Conservation (phyloP, 2,113 vertebrate species). For the Condylura cristata region DNA sequence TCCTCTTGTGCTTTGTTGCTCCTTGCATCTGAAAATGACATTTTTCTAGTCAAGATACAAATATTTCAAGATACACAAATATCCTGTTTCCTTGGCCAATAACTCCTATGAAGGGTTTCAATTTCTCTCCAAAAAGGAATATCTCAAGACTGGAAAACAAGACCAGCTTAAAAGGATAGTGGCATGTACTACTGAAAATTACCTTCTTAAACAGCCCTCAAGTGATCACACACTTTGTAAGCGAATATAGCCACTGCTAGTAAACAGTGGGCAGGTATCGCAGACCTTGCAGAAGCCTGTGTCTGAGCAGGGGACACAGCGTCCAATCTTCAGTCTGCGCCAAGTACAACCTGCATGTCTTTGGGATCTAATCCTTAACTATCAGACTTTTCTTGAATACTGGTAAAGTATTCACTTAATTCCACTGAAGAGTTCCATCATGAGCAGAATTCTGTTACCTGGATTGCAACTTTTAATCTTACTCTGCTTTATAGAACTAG, state of each 20-base stretch:
- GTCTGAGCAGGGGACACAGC: background rate
- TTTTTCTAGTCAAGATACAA: slow-evolving; percentile 33
- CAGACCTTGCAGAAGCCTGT: background rate
- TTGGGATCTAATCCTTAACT: background rate
- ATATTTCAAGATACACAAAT: slow-evolving; percentile 9
- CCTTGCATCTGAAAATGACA: background rate
- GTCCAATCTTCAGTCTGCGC: background rate
- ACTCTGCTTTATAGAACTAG: background rate
- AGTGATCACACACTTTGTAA: background rate
- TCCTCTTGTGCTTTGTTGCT: background rate
- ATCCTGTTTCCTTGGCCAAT: background rate
- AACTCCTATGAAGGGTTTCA: background rate
- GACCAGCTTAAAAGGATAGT: background rate
- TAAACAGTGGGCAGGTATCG: background rate
- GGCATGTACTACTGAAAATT: background rate
- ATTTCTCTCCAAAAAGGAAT: slow-evolving; percentile 11
- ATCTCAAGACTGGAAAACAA: slow-evolving; percentile 10
- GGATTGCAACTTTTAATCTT: background rate
- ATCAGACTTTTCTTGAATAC: background rate
- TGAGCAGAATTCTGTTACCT: slow-evolving; percentile 15
- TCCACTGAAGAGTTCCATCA: background rate
- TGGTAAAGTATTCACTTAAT: slow-evolving; percentile 17
- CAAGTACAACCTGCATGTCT: background rate
- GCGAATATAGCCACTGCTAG: background rate
- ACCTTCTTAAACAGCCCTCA: background rate